These are phyloP conservation scores for Cyphomyrmex costatus DNA, from an alignment of 1,140 invertebrate species.

Conservation along the genomic window DNA sequence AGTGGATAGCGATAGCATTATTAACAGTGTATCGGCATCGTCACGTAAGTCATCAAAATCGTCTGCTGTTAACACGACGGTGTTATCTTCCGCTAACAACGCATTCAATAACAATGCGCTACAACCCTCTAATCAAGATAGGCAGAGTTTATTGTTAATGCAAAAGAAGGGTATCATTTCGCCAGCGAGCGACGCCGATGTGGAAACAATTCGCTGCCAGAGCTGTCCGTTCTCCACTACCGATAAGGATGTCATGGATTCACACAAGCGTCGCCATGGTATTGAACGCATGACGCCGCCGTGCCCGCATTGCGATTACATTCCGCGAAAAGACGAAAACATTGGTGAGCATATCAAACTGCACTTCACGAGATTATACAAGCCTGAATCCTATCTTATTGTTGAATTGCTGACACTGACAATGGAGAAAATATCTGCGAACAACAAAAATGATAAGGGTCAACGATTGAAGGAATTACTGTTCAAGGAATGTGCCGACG, in stretches of 20 bases:
- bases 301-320: slow-evolving; percentile 95
- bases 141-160: slow-evolving; percentile 83
- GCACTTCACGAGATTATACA: slow-evolving; percentile 90
- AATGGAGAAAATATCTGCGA: slow-evolving; percentile 82
- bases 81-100: neutral
- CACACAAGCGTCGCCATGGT: slow-evolving; percentile 92
- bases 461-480: slow-evolving; percentile 78
- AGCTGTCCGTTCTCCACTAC: slow-evolving; percentile 93
- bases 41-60: slow-evolving; percentile 86
- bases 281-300: slow-evolving; percentile 88
- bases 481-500: slow-evolving; percentile 83
- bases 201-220: slow-evolving; percentile 88
- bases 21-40: slow-evolving; percentile 43
- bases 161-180: slow-evolving; percentile 86
- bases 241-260: slow-evolving; percentile 91
- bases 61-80: slow-evolving; percentile 59
- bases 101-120: slow-evolving; percentile 36
- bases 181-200: slow-evolving; percentile 80
- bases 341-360: slow-evolving; percentile 93
- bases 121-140: slow-evolving; percentile 81
- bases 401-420: slow-evolving; percentile 87
- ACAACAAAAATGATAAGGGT: slow-evolving; percentile 74
- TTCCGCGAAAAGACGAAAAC: slow-evolving; percentile 92
- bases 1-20: slow-evolving; percentile 78
- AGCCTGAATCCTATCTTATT: slow-evolving; percentile 89